phyloP scores from a whole-genome alignment of 2,797 vertebrate genomes.

The Danio tinwini region DNA sequence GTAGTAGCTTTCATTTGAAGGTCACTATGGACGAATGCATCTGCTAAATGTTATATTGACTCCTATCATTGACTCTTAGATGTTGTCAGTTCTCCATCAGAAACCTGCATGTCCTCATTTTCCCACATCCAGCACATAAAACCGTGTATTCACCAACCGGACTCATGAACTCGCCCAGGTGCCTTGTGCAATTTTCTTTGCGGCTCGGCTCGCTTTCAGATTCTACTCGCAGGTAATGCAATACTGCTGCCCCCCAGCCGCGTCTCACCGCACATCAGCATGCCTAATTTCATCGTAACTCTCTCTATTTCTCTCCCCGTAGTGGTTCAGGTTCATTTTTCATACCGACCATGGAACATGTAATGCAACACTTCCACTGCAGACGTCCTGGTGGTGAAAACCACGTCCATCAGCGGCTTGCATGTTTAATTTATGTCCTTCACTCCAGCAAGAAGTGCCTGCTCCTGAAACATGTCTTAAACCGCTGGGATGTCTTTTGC shows the following conservation, averaged over 20 bases:
- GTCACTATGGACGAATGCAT: no score
- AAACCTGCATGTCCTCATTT: background rate
- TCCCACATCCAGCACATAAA: slow-evolving; percentile 7
- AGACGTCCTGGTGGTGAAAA: slow-evolving; percentile 53
- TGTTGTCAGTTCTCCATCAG: background rate
- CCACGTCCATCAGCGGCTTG: background rate
- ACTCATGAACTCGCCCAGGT: slow-evolving; percentile 44
- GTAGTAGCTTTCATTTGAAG: no score
- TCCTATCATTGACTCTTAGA: no score
- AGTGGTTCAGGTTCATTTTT: slow-evolving; percentile 65
- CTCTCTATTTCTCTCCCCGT: background rate
- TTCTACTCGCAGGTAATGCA: slow-evolving; percentile 42
- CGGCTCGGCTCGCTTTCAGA: background rate
- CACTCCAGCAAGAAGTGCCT: slow-evolving; percentile 57
- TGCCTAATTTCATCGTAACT: slow-evolving; percentile 26
- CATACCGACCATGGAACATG: slow-evolving; percentile 68
- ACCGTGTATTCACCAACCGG: slow-evolving; percentile 10
- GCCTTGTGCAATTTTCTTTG: slow-evolving; percentile 25
- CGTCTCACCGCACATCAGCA: slow-evolving; percentile 39
- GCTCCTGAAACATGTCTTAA: slow-evolving; percentile 47
- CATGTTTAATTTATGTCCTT: slow-evolving; percentile 66
- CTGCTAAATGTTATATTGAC: no score
- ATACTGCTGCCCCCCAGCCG: slow-evolving; percentile 36
- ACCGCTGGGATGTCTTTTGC: slow-evolving; percentile 36
- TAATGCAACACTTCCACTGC: slow-evolving; percentile 52